Conservation (phyloP, 2,888 invertebrate genomes). For the Leucoma salicis region DNA sequence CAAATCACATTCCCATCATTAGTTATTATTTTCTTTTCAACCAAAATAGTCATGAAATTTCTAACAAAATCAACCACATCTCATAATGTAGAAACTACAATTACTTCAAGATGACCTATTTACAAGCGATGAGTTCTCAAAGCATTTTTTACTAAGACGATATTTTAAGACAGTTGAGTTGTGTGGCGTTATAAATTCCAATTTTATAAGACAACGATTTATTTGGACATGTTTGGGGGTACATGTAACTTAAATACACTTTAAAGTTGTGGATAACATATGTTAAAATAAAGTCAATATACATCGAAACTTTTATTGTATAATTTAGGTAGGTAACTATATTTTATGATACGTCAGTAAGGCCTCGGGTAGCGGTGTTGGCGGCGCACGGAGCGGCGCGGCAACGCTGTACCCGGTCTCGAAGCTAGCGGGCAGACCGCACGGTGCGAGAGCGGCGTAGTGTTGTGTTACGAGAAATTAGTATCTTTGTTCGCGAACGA, state of each 20-base stretch:
- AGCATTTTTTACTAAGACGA: slow-evolving; percentile 30
- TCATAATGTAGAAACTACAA: slow-evolving; percentile 17
- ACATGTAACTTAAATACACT: slow-evolving; percentile 31
- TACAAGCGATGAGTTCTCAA: slow-evolving; percentile 29
- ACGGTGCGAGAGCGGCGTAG: too few relatives aligned
- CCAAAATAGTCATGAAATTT: slow-evolving; percentile 26
- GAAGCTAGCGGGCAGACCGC: too few relatives aligned
- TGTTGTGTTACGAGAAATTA: too few relatives aligned
- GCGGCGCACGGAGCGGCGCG: too few relatives aligned
- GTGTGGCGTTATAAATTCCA: slow-evolving; percentile 23
- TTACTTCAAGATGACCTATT: slow-evolving; percentile 64
- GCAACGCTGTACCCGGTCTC: too few relatives aligned
- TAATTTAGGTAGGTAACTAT: too few relatives aligned
- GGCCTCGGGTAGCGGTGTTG: too few relatives aligned
- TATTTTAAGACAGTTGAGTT: slow-evolving; percentile 28
- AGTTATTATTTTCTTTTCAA: slow-evolving; percentile 33
- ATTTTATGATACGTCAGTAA: too few relatives aligned
- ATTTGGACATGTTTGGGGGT: slow-evolving; percentile 31
- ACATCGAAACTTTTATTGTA: too few relatives aligned
- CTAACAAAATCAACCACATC: slow-evolving; percentile 21
- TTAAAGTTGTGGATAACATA: too few relatives aligned
- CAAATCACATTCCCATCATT: slow-evolving; percentile 39
- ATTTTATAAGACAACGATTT: slow-evolving; percentile 55
- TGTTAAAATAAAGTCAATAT: too few relatives aligned
- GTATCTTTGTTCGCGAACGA: too few relatives aligned